These are phyloP conservation scores for Harpagoxenus sublaevis DNA, from an alignment of 2,888 invertebrate species.

Conservation along the genomic window DNA sequence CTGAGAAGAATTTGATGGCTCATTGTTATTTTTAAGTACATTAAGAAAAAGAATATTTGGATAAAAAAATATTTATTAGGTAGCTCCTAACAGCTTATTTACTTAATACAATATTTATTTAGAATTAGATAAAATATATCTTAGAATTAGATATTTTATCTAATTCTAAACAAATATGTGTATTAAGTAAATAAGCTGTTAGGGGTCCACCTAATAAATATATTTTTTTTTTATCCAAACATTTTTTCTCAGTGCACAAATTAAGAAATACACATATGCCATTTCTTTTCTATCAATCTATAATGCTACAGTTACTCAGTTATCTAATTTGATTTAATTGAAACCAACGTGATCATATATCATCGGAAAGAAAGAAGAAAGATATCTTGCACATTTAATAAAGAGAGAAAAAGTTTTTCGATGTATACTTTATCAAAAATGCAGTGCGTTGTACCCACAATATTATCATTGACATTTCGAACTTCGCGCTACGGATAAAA, in stretches of 20 bases:
- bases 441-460: background rate
- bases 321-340: slow-evolving; percentile 1
- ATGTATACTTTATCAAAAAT: background rate
- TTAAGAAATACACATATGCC: background rate
- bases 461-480: slow-evolving; percentile 35
- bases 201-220: too few relatives aligned
- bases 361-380: background rate
- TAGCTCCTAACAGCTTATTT: too few relatives aligned
- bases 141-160: too few relatives aligned
- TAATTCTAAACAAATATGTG: too few relatives aligned
- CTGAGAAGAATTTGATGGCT: slow-evolving; percentile 22
- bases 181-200: too few relatives aligned
- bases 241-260: too few relatives aligned
- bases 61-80: too few relatives aligned
- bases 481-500: slow-evolving; percentile 17
- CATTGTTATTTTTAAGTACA: background rate
- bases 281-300: background rate
- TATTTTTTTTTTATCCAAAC: too few relatives aligned
- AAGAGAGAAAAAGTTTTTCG: background rate
- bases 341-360: background rate
- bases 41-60: background rate
- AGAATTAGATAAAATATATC: too few relatives aligned
- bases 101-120: too few relatives aligned
- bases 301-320: background rate
- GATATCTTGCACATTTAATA: background rate